Evolutionary conservation across 2,797 vertebrate species (phyloP), one percentile per base, ranked within the genome.

Genomic region (Coluber constrictor): DNA sequence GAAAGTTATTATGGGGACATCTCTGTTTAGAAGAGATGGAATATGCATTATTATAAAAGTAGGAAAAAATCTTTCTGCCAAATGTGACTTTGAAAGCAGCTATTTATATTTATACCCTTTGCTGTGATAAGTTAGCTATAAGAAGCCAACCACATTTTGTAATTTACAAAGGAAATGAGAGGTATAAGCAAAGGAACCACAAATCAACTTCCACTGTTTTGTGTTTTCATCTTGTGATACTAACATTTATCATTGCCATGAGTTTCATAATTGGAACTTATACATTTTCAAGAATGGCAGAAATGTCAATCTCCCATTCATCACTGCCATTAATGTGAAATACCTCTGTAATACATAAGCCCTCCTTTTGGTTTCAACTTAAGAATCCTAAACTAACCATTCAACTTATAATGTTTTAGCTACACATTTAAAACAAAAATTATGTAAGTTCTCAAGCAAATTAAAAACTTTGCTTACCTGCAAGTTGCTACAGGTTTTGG

Each of bases 401-500:
- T 86, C 43, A 86, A 86, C 15, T 20, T 79, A 79, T 43, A 79
- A 83, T 13, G 43, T 91, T 63, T 61, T 86, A 29, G n/a, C 20
- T 66, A 55, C 11, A 55, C 32, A n/a, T 54, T 87, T 66, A 87
- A 7, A 29, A 89, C 27, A 51, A 54, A 60, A 87, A 59, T 43
- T 11, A 89, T 27, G 15, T 25, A 56, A 66, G 51, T 54, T 32
- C 66, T 86, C 29, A 61, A 54, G 57, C 56, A 59, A 59, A 59
- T 59, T 59, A 56, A 66, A 70, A 60, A 12, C 25, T 63, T 90
- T 74, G 63, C 54, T 97, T 98, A 99, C 99, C 99, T 99, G 99
- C 99, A 99, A 2, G 99, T 99, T 94, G 99, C 99, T 96, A 99
- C 99, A 1, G 99, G 99, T 96, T 99, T 99, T 91, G 99, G 99